phyloP scores from a whole-genome alignment of 2,888 invertebrate species.

The Calliopum simillimum region DNA sequence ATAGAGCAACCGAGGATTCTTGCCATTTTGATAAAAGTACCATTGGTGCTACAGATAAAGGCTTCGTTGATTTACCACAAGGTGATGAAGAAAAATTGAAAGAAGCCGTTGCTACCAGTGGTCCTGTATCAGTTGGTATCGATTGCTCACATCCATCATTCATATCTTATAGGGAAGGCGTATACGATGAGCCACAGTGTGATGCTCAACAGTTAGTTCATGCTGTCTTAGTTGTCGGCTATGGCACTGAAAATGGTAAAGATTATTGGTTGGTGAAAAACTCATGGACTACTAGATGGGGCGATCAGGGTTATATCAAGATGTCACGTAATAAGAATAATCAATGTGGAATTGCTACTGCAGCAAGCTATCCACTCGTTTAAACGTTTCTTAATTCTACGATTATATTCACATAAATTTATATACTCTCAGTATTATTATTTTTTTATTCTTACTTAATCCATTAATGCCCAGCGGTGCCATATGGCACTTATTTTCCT shows the following conservation, averaged over 20 bases:
- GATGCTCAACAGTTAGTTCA: conserved; percentile 81
- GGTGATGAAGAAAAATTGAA: conserved; percentile 79
- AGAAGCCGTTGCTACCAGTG: conserved; percentile 83
- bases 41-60: conserved; percentile 83
- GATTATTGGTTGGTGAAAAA: conserved; percentile 82
- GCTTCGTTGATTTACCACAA: conserved; percentile 80
- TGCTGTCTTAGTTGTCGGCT: conserved; percentile 70
- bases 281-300: too few species aligned
- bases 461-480: too few species aligned
- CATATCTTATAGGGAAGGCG: conserved; percentile 85
- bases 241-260: conserved; percentile 66
- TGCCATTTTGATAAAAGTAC: conserved; percentile 75
- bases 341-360: too few species aligned
- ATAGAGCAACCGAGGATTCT: conserved; percentile 80
- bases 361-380: too few species aligned
- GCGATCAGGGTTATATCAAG: too few species aligned
- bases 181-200: conserved; percentile 86
- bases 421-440: too few species aligned
- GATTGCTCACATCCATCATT: conserved; percentile 88
- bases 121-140: conserved; percentile 89
- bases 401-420: too few species aligned
- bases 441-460: too few species aligned
- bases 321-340: too few species aligned
- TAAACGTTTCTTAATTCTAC: too few species aligned
- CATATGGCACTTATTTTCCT: too few species aligned